Evolutionary conservation across 2,797 vertebrate genomes (phyloP).

Genomic region (Heteromormyrus szaboi): DNA sequence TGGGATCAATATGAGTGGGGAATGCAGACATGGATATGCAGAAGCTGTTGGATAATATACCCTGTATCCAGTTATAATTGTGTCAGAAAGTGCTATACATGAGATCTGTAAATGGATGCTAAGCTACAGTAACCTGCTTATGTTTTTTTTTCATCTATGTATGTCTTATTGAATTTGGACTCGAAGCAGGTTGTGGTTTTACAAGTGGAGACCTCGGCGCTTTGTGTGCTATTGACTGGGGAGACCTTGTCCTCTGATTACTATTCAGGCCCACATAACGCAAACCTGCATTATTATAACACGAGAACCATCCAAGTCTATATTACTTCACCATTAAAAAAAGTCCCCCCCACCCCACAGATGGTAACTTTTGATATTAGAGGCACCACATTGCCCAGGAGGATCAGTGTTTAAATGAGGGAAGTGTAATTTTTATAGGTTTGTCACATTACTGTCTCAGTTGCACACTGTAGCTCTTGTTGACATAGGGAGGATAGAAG

Average conservation of each 20-base stretch:
- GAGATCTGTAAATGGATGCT: not conserved
- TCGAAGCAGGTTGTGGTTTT: not conserved
- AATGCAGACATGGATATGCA: not conserved
- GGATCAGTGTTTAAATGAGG: conserved; percentile 16
- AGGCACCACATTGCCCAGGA: not conserved
- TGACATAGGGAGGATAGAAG: conserved; percentile 55
- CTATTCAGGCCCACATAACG: not conserved
- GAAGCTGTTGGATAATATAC: not conserved
- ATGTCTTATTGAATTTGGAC: not conserved
- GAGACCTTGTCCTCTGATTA: not conserved
- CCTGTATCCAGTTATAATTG: not conserved
- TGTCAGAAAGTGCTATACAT: not conserved
- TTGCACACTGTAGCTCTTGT: conserved; percentile 38
- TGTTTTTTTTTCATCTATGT: not conserved
- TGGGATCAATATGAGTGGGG: not conserved
- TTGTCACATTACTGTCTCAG: conserved; percentile 37
- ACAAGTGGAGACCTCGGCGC: not conserved
- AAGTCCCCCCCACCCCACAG: not conserved
- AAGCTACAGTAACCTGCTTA: not conserved
- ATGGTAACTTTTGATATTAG: not conserved
- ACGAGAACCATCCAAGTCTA: not conserved
- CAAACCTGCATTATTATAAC: not conserved
- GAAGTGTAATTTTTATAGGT: conserved; percentile 15
- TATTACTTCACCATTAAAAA: conserved; percentile 6
- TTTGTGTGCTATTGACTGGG: not conserved